phyloP scores from a whole-genome alignment of 2,797 vertebrate species.

The Arnoldichthys spilopterus region DNA sequence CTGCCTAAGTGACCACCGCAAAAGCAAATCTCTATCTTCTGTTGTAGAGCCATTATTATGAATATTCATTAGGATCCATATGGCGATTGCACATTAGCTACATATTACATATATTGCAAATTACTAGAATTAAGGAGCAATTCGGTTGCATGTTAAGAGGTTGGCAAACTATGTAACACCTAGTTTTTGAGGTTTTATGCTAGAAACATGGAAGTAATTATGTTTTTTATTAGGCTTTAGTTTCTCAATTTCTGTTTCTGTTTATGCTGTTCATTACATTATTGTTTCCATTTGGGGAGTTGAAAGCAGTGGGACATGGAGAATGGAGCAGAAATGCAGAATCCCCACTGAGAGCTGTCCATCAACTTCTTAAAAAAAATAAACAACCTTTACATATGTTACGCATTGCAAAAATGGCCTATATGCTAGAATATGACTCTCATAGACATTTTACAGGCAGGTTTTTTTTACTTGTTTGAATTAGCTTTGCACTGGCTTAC shows the following conservation, averaged over 20 bases:
- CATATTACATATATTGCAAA: slow-evolving; percentile 3
- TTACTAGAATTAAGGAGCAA: background rate
- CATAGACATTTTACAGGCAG: background rate
- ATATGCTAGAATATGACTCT: background rate
- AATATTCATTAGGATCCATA: slow-evolving; percentile 27
- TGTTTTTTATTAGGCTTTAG: background rate
- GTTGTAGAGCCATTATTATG: background rate
- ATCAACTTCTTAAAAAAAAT: background rate
- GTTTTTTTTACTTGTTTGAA: background rate
- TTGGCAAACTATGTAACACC: background rate
- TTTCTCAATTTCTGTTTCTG: background rate
- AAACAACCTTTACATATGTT: background rate
- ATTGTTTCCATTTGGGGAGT: background rate
- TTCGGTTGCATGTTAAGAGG: background rate
- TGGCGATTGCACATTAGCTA: slow-evolving; percentile 11
- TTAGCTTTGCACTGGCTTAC: background rate
- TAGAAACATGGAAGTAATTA: background rate
- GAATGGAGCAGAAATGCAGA: background rate
- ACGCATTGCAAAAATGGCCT: background rate
- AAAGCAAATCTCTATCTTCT: background rate
- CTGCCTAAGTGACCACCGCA: background rate
- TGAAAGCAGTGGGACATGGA: background rate
- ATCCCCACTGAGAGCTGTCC: background rate
- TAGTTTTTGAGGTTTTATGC: background rate
- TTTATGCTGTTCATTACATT: background rate